phyloP scores from a whole-genome alignment of 2,113 vertebrate species.

The Cavia aperea region DNA sequence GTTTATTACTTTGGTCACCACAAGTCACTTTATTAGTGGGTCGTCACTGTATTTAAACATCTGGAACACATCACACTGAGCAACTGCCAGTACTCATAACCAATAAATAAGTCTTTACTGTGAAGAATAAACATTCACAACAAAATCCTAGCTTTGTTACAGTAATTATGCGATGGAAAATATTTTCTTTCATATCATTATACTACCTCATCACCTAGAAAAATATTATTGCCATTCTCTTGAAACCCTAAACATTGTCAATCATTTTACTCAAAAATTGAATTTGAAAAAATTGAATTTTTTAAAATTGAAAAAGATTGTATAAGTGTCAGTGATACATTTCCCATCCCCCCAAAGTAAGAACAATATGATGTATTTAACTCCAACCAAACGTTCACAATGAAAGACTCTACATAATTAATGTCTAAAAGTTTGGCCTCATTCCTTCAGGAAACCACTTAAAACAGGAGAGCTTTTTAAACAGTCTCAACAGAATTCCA shows the following conservation, averaged over 20 bases:
- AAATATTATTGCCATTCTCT: constrained; percentile 33
- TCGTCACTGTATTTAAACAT: constrained; percentile 52
- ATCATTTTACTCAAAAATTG: constrained; percentile 40
- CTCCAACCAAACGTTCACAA: constrained; percentile 35
- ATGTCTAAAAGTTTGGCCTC: constrained; percentile 54
- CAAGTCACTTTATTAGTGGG: constrained; percentile 55
- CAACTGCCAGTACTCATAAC: constrained; percentile 19
- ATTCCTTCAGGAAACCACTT: constrained; percentile 58
- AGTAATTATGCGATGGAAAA: constrained; percentile 53
- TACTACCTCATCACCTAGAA: constrained; percentile 18
- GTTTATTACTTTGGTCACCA: constrained; percentile 16
- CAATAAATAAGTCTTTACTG: constrained; percentile 35
- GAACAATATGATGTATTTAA: constrained; percentile 22
- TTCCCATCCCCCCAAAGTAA: not conserved
- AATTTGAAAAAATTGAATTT: not conserved
- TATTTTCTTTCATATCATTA: constrained; percentile 36
- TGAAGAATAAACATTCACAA: constrained; percentile 49
- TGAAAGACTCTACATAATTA: constrained; percentile 47
- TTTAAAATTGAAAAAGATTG: constrained; percentile 10
- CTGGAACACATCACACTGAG: constrained; percentile 40
- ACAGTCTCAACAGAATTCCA: constrained; percentile 43
- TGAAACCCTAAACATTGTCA: constrained; percentile 37
- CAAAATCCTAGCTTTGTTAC: constrained; percentile 48
- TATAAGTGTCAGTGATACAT: not conserved
- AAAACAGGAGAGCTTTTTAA: constrained; percentile 47